phyloP scores from a whole-genome alignment of 1,140 invertebrate genomes.

The Calliphora vicina region DNA sequence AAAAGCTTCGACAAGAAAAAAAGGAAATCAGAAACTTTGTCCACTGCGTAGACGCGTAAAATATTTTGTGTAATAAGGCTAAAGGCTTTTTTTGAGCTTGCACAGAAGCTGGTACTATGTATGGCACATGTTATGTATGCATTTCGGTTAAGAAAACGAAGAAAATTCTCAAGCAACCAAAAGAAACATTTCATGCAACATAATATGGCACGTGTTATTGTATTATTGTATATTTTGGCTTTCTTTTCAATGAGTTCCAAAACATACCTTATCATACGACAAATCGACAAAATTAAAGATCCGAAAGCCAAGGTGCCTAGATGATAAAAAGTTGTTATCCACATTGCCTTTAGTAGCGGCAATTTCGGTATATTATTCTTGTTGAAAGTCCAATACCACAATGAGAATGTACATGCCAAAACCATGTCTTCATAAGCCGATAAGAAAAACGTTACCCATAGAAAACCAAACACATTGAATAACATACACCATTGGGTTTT shows the following conservation, averaged over 20 bases:
- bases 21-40: conserved; percentile 91
- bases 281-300: conserved; percentile 89
- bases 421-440: conserved; percentile 90
- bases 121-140: conserved; percentile 98
- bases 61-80: conserved; percentile 89
- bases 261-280: conserved; percentile 83
- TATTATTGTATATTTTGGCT: conserved; percentile 80
- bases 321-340: conserved; percentile 82
- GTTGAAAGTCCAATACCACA: conserved; percentile 94
- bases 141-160: conserved; percentile 86
- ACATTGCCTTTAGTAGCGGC: conserved; percentile 75
- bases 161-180: conserved; percentile 89
- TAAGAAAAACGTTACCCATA: conserved; percentile 92
- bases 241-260: conserved; percentile 88
- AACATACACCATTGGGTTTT: conserved; percentile 67
- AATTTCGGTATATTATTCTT: conserved; percentile 84
- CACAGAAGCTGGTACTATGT: conserved; percentile 91
- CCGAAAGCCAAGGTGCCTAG: conserved; percentile 94
- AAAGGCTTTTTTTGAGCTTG: conserved; percentile 88
- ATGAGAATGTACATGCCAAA: conserved; percentile 84
- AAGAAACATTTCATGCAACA: conserved; percentile 90
- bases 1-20: conserved; percentile 89
- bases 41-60: conserved; percentile 84
- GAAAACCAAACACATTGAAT: conserved; percentile 85
- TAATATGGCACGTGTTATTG: conserved; percentile 75